phyloP scores from a whole-genome alignment of 2,113 vertebrate species.

The Pristiophorus japonicus region DNA sequence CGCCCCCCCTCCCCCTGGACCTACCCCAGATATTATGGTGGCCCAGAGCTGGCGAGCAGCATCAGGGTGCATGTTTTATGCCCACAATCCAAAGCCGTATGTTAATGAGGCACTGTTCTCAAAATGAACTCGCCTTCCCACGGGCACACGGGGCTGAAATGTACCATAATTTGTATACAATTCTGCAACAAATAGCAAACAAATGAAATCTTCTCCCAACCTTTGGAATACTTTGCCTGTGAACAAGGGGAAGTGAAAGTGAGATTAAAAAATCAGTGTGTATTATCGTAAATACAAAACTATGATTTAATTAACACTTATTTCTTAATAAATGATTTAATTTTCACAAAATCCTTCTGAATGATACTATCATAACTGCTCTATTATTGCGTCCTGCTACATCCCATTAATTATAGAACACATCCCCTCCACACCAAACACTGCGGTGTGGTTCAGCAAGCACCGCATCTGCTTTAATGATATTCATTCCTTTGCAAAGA shows the following conservation, averaged over 20 bases:
- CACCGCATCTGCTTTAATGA: neutral
- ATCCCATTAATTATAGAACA: neutral
- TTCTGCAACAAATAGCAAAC: neutral
- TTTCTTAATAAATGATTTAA: neutral
- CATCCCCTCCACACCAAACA: no score
- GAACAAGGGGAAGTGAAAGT: neutral
- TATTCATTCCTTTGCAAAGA: conserved; percentile 23
- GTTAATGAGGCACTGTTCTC: no score
- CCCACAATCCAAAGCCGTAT: no score
- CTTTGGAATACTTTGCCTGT: neutral
- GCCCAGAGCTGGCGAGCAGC: no score
- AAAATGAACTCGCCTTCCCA: no score
- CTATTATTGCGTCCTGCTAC: neutral
- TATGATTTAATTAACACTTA: neutral
- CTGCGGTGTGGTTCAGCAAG: neutral
- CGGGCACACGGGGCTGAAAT: no score
- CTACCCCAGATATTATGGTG: no score
- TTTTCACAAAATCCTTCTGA: neutral
- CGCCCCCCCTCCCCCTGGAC: no score
- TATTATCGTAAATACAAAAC: neutral
- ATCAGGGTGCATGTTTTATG: no score
- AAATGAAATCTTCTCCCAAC: neutral
- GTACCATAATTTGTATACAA: neutral
- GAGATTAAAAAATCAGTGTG: neutral
- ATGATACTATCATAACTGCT: neutral